Evolutionary conservation across 2,888 invertebrate genomes (phyloP).

Genomic region (Tromatobia lineatoria): DNA sequence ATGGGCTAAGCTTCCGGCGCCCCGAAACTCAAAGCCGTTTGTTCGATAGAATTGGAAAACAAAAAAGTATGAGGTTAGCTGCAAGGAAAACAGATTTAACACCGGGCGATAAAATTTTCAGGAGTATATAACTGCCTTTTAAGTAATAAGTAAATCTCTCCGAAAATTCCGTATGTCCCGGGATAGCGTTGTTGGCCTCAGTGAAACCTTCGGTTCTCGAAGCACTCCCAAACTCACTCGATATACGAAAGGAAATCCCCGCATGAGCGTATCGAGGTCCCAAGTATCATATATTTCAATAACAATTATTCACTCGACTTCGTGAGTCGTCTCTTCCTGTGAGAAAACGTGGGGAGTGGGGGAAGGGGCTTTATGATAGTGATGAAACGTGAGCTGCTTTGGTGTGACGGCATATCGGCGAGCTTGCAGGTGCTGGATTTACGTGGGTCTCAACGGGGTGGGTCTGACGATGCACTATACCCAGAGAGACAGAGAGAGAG

Average conservation of each 20-base stretch:
- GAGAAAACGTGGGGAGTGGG: neutral
- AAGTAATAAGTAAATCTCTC: too few relatives aligned
- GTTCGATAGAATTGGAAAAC: too few relatives aligned
- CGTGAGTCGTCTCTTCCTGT: slow-evolving; percentile 26
- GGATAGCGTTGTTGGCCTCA: neutral
- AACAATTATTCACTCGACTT: slow-evolving; percentile 45
- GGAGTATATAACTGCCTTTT: too few relatives aligned
- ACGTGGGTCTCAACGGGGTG: slow-evolving; percentile 29
- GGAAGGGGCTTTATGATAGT: slow-evolving; percentile 30
- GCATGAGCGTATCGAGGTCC: neutral
- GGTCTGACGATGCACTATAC: slow-evolving; percentile 9
- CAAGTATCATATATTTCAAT: slow-evolving; percentile 24
- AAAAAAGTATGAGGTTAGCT: too few relatives aligned
- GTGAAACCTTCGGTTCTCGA: neutral
- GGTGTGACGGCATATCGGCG: slow-evolving; percentile 46
- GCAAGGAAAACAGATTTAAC: too few relatives aligned
- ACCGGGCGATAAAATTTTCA: too few relatives aligned
- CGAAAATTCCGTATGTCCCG: neutral
- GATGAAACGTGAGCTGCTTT: slow-evolving; percentile 44
- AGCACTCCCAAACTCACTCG: neutral
- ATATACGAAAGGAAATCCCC: neutral
- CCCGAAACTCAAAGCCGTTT: too few relatives aligned
- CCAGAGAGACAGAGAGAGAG: neutral
- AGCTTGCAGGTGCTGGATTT: slow-evolving; percentile 38
- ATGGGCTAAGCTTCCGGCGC: too few relatives aligned